These are phyloP conservation scores for Cataglyphis hispanica DNA, from an alignment of 1,140 invertebrate genomes.

Conservation along the genomic window DNA sequence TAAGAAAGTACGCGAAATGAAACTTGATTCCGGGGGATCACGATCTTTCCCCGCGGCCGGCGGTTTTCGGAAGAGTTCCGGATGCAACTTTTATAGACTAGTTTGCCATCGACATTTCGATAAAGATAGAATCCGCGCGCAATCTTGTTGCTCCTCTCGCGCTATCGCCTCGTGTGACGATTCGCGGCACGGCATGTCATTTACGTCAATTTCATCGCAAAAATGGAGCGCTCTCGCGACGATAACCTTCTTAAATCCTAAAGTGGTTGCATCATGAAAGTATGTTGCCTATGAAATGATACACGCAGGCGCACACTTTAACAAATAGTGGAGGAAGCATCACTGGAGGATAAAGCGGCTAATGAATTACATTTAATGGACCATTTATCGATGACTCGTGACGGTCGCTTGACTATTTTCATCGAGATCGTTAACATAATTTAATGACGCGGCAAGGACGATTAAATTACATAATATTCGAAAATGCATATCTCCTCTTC, in stretches of 20 bases:
- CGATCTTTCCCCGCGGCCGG: constrained; percentile 21
- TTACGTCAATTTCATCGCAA: constrained; percentile 32
- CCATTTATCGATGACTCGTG: constrained; percentile 53
- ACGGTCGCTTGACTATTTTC: constrained; percentile 43
- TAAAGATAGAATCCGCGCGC: background rate
- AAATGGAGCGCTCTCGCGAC: constrained; percentile 28
- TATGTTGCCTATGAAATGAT: constrained; percentile 36
- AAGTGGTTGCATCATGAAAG: constrained; percentile 44
- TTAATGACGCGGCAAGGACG: constrained; percentile 10
- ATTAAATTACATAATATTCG: constrained; percentile 2
- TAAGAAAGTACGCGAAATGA: constrained; percentile 21
- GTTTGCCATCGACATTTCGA: constrained; percentile 21
- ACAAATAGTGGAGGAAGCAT: constrained; percentile 22
- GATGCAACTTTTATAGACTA: background rate
- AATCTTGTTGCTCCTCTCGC: constrained; percentile 1
- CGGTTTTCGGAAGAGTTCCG: background rate
- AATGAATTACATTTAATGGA: constrained; percentile 39
- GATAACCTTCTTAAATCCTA: constrained; percentile 35
- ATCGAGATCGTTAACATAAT: constrained; percentile 35
- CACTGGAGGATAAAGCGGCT: constrained; percentile 18
- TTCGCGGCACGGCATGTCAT: constrained; percentile 12
- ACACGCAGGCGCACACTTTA: constrained; percentile 16
- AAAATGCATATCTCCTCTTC: background rate
- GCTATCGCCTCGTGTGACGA: constrained; percentile 1
- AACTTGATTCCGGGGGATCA: constrained; percentile 55